Evolutionary conservation across 2,797 vertebrate genomes (phyloP).

Genomic region (Cyclura pinguis): DNA sequence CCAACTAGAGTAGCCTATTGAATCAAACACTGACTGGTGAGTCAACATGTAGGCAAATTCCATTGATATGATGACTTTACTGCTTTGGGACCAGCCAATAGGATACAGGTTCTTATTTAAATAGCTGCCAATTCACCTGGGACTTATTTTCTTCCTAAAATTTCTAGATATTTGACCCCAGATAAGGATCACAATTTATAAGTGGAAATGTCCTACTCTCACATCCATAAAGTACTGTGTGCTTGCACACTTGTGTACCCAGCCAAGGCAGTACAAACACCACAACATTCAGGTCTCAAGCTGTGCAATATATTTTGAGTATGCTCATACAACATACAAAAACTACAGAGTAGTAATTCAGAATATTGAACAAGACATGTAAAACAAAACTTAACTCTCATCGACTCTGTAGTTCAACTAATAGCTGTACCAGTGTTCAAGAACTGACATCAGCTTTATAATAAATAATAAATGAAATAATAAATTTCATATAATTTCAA

Average conservation of each 20-base stretch:
- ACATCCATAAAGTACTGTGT: not conserved
- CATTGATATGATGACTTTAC: no score
- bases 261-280: not conserved
- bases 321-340: not conserved
- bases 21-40: no score
- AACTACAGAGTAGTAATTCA: not conserved
- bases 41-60: no score
- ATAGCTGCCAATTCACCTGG: not conserved
- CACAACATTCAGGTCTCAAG: not conserved
- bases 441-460: not conserved
- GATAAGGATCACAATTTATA: not conserved
- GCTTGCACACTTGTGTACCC: not conserved
- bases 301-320: not conserved
- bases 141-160: not conserved
- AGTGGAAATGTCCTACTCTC: not conserved
- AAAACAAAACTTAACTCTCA: not conserved
- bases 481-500: not conserved
- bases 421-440: not conserved
- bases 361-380: conserved; percentile 1
- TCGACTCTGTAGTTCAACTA: not conserved
- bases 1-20: no score
- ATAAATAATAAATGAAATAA: not conserved
- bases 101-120: not conserved
- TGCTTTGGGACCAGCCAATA: no score
- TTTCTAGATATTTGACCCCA: not conserved